phyloP scores from a whole-genome alignment of 2,888 invertebrate species.

The Eustalomyia histrio region DNA sequence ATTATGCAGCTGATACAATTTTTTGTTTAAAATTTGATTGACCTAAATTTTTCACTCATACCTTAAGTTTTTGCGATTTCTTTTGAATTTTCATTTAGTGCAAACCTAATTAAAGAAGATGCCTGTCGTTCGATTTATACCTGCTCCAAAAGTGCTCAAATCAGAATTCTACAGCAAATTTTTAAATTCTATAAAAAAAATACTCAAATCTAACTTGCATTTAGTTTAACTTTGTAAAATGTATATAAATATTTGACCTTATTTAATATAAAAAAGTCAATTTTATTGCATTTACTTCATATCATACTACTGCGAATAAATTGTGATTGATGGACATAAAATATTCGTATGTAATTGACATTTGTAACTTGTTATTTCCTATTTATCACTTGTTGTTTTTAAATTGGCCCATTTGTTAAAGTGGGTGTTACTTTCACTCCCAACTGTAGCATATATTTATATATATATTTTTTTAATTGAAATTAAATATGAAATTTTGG shows the following conservation, averaged over 20 bases:
- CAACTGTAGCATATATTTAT: background rate
- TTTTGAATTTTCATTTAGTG: no score
- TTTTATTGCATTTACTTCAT: slow-evolving; percentile 7
- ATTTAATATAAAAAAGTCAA: slow-evolving; percentile 22
- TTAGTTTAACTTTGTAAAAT: background rate
- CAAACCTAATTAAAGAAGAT: no score
- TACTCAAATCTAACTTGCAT: no score
- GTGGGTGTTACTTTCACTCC: background rate
- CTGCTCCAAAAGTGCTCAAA: no score
- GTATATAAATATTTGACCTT: slow-evolving; percentile 18
- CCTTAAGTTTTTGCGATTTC: no score
- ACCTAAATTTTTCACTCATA: slow-evolving; percentile 31
- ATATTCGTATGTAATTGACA: slow-evolving; percentile 35
- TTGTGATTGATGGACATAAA: slow-evolving; percentile 16
- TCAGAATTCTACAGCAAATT: no score
- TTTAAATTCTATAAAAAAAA: no score
- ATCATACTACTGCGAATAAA: slow-evolving; percentile 9
- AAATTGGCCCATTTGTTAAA: background rate
- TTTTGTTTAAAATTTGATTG: slow-evolving; percentile 27
- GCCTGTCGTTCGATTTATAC: no score
- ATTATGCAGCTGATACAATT: slow-evolving; percentile 47
- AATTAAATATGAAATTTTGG: slow-evolving; percentile 1
- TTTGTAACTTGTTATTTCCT: slow-evolving; percentile 34
- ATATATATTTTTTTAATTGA: background rate
- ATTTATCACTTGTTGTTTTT: slow-evolving; percentile 16